Percentiles rank a stretch among this genome's conserved stretches.
Evolutionary conservation across 2,888 invertebrate species (phyloP).

Genomic region (Ceraclea dissimilis): DNA sequence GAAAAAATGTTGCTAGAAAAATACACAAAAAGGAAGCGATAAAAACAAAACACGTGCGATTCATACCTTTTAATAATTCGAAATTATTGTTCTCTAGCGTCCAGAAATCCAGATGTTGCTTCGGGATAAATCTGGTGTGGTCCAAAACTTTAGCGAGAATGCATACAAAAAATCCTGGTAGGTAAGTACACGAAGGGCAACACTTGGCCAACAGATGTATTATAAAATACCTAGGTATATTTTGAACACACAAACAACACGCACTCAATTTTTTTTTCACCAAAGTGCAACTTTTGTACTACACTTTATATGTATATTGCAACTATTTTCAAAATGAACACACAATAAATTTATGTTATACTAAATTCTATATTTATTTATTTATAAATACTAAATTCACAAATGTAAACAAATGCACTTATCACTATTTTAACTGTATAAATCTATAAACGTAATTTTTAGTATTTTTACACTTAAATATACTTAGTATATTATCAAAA

Average conservation of each 20-base stretch:
- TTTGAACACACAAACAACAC: background rate
- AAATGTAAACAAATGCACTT: too few relatives aligned
- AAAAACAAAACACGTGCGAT: background rate
- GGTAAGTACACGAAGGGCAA: background rate
- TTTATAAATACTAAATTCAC: too few relatives aligned
- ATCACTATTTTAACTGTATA: too few relatives aligned
- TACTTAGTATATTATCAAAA: too few relatives aligned
- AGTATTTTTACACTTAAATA: too few relatives aligned
- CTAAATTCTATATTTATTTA: background rate
- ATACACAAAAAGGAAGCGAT: background rate
- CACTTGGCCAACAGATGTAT: background rate
- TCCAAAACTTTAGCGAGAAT: too few relatives aligned
- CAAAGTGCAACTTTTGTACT: background rate
- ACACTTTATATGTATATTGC: too few relatives aligned
- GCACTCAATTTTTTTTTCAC: background rate
- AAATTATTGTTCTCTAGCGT: background rate
- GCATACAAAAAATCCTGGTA: background rate
- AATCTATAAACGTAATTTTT: too few relatives aligned
- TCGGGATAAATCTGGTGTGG: background rate
- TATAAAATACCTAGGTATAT: background rate
- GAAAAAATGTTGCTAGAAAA: too few relatives aligned
- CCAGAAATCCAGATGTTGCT: background rate
- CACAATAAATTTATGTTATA: too few relatives aligned
- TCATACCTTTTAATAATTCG: background rate
- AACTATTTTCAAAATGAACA: too few relatives aligned